A percentile compares a stretch with the other conserved stretches of the same genome.
Conservation (phyloP, 2,797 vertebrate species). For the Notoglanidium macrostoma region DNA sequence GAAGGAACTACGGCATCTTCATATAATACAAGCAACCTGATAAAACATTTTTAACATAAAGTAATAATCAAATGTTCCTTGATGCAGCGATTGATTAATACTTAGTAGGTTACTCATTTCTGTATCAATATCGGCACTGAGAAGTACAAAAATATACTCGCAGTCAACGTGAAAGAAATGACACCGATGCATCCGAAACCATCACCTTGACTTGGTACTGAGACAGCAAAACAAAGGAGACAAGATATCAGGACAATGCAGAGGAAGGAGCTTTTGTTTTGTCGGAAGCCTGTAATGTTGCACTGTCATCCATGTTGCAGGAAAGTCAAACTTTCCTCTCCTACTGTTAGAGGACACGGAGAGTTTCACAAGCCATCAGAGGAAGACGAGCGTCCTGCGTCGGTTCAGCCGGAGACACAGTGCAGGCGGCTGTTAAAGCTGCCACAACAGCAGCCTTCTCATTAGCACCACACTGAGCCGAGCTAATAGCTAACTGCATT, state of each 20-base stretch:
- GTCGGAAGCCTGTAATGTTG: conserved; percentile 36
- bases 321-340: conserved; percentile 59
- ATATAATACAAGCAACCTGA: background rate
- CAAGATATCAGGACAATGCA: background rate
- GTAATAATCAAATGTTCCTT: background rate
- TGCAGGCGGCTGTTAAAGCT: conserved; percentile 70
- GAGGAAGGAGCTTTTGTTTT: background rate
- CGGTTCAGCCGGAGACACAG: conserved; percentile 43
- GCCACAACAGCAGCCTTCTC: conserved; percentile 63
- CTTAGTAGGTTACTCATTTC: background rate
- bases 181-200: background rate
- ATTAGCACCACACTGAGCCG: conserved; percentile 76
- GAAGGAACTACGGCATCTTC: background rate
- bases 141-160: background rate
- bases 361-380: conserved; percentile 67
- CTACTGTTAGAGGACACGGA: conserved; percentile 70
- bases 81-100: background rate
- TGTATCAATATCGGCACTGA: background rate
- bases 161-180: background rate
- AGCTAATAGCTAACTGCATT: conserved; percentile 71
- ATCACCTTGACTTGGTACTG: no score
- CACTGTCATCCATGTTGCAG: conserved; percentile 28
- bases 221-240: background rate
- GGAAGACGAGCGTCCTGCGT: conserved; percentile 60
- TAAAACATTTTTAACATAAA: background rate